phyloP scores from a whole-genome alignment of 2,888 invertebrate genomes.

The Cinara cedri region DNA sequence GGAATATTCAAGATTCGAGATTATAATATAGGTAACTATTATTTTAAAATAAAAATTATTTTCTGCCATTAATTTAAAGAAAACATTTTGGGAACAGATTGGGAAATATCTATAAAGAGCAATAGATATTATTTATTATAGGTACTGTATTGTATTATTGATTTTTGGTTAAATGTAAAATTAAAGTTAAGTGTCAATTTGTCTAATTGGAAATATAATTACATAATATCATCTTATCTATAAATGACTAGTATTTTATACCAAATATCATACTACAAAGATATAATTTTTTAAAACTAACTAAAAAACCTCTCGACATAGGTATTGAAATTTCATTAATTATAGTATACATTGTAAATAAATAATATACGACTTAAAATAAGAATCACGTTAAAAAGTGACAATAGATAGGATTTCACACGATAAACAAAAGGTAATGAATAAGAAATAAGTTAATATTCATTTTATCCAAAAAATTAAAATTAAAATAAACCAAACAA shows the following conservation, averaged over 20 bases:
- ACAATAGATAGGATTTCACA: too few species aligned
- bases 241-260: slow-evolving; percentile 42
- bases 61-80: neutral
- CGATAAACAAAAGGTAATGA: too few species aligned
- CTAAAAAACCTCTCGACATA: neutral
- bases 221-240: slow-evolving; percentile 1
- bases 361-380: neutral
- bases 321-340: neutral
- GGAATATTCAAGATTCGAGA: neutral
- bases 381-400: neutral
- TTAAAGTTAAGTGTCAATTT: too few species aligned
- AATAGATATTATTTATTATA: too few species aligned
- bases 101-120: too few species aligned
- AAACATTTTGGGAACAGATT: too few species aligned
- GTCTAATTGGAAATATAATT: neutral
- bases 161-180: neutral
- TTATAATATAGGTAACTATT: neutral
- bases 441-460: too few species aligned
- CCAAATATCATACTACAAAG: neutral
- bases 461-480: neutral
- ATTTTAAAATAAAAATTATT: neutral
- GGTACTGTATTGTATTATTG: neutral
- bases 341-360: neutral
- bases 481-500: too few species aligned
- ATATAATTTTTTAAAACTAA: neutral